phyloP scores from a whole-genome alignment of 1,140 invertebrate species.

The Apocrypta bakeri region DNA sequence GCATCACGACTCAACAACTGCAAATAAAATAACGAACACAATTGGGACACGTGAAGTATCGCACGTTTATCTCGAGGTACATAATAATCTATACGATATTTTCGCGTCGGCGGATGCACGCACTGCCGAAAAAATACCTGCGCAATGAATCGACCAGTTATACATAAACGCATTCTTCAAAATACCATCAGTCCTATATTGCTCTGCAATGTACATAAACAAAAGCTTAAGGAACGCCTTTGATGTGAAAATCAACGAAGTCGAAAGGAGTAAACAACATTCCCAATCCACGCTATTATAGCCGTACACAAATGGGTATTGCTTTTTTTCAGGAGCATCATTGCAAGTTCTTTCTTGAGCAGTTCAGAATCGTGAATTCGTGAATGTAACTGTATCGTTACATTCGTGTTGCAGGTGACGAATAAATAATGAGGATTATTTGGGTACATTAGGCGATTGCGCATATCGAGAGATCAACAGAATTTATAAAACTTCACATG shows the following conservation, averaged over 20 bases:
- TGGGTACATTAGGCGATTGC: not conserved
- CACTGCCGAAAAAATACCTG: conserved; percentile 31
- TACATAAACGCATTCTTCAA: not conserved
- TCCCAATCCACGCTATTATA: not conserved
- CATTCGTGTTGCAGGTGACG: not conserved
- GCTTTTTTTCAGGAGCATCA: not conserved
- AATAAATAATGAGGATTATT: not conserved
- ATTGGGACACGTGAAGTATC: not conserved
- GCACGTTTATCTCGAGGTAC: not conserved
- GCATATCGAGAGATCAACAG: not conserved
- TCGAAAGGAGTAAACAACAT: conserved; percentile 18
- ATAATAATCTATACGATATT: not conserved
- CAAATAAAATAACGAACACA: not conserved
- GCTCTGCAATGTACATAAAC: no score
- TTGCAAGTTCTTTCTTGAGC: not conserved
- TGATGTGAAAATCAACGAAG: not conserved
- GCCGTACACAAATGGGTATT: not conserved
- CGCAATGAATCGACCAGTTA: conserved; percentile 9
- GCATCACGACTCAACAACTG: not conserved
- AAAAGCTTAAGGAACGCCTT: not conserved
- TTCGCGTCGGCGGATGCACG: not conserved
- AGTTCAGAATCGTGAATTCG: not conserved
- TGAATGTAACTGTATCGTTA: not conserved
- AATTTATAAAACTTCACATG: no score
- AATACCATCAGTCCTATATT: no score